Evolutionary conservation across 1,140 invertebrate genomes (phyloP).

Genomic region (Zaprionus davidi): DNA sequence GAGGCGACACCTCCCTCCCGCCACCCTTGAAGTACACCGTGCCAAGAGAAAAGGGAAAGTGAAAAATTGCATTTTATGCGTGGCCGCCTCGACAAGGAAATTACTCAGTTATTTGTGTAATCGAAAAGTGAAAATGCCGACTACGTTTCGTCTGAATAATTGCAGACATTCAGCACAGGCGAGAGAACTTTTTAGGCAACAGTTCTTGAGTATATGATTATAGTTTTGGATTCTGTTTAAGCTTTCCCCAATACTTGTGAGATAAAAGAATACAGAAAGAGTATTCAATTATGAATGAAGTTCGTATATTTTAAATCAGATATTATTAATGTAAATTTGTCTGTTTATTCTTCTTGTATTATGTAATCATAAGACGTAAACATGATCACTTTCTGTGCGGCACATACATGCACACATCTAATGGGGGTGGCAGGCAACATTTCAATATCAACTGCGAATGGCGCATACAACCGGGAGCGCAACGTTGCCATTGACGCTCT

Average conservation of each 20-base stretch:
- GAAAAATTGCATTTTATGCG: constrained; percentile 79
- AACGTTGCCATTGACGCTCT: constrained; percentile 29
- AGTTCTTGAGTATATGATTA: background rate
- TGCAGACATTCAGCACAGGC: constrained; percentile 47
- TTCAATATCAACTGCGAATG: constrained; percentile 12
- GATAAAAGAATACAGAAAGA: no score
- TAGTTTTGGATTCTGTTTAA: background rate
- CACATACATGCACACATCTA: background rate
- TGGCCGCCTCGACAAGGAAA: constrained; percentile 69
- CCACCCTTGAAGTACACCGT: constrained; percentile 40
- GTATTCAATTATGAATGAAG: no score
- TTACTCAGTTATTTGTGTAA: constrained; percentile 72
- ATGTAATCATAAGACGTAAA: background rate
- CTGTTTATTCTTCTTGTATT: no score
- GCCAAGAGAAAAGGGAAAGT: constrained; percentile 70
- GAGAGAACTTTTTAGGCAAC: constrained; percentile 38
- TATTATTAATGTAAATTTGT: no score
- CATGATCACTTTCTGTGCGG: background rate
- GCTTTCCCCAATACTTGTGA: no score
- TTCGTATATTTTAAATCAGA: no score
- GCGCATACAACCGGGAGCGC: constrained; percentile 13
- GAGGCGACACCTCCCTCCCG: constrained; percentile 43
- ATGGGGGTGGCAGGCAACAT: constrained; percentile 26
- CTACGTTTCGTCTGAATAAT: constrained; percentile 54
- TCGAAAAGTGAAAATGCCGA: constrained; percentile 63